These are phyloP conservation scores for Zaprionus tsacasi DNA, from an alignment of 1,140 invertebrate species.

Conservation along the genomic window DNA sequence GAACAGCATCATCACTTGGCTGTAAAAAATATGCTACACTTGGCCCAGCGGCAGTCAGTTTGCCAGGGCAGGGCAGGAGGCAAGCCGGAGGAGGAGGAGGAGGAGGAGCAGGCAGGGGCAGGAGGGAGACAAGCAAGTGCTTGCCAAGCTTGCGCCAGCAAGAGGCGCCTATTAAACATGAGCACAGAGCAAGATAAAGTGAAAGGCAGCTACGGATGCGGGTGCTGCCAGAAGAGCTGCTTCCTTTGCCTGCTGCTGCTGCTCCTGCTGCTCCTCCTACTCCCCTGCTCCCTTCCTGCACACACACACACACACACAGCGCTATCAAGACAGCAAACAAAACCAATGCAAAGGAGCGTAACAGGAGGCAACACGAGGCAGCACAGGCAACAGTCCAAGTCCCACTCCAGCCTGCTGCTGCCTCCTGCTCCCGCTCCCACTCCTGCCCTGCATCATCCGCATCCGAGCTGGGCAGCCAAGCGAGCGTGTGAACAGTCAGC, in stretches of 20 bases:
- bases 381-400: neutral
- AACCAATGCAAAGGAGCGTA: conserved; percentile 55
- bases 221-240: conserved; percentile 27
- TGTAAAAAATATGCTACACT: conserved; percentile 57
- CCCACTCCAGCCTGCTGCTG: neutral
- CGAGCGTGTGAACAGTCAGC: conserved; percentile 65
- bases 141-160: neutral
- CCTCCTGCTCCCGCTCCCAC: too few species aligned
- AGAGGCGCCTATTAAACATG: conserved; percentile 39
- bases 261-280: conserved; percentile 6
- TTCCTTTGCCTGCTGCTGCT: conserved; percentile 3
- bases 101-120: neutral
- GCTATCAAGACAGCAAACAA: conserved; percentile 59
- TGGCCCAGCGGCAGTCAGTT: conserved; percentile 38
- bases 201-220: conserved; percentile 40
- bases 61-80: neutral
- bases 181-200: conserved; percentile 40
- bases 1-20: conserved; percentile 41
- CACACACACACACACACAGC: conserved; percentile 4
- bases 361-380: conserved; percentile 12
- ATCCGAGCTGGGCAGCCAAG: conserved; percentile 23
- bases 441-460: neutral
- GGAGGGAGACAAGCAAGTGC: neutral
- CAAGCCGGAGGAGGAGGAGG: too few species aligned
- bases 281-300: neutral